A percentile compares a stretch with the other conserved stretches of the same genome.
Evolutionary conservation across 2,888 invertebrate species (phyloP).

Genomic region (Cephus runcator): DNA sequence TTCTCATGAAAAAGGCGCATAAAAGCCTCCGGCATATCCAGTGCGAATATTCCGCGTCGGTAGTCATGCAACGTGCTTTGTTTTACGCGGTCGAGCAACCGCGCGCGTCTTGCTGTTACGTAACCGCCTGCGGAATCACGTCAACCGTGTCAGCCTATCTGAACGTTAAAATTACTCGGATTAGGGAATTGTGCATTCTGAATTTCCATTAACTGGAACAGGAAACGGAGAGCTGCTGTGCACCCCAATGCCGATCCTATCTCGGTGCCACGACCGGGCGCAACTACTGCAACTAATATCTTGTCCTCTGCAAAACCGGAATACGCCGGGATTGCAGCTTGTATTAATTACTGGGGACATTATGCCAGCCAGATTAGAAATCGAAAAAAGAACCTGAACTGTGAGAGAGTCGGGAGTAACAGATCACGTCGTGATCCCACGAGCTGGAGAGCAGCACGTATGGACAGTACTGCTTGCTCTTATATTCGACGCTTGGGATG

Average conservation of each 20-base stretch:
- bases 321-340: constrained; percentile 61
- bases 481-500: neutral
- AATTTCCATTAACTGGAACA: constrained; percentile 62
- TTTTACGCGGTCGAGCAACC: neutral
- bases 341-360: constrained; percentile 65
- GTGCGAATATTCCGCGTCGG: neutral
- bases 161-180: constrained; percentile 54
- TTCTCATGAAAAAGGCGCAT: neutral
- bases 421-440: neutral
- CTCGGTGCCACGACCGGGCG: constrained; percentile 38
- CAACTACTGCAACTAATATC: constrained; percentile 57
- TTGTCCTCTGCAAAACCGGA: constrained; percentile 62
- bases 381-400: constrained; percentile 40
- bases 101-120: neutral
- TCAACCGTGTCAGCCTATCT: constrained; percentile 32
- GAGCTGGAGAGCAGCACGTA: neutral
- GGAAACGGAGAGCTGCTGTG: constrained; percentile 47
- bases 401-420: neutral
- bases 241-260: constrained; percentile 60
- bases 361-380: constrained; percentile 62
- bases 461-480: neutral
- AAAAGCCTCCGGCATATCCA: neutral
- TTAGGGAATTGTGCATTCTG: constrained; percentile 56
- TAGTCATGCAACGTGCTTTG: neutral
- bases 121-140: neutral